These are phyloP conservation scores for Centropyge bicolor DNA, from an alignment of 2,797 vertebrate genomes.

Conservation along the genomic window DNA sequence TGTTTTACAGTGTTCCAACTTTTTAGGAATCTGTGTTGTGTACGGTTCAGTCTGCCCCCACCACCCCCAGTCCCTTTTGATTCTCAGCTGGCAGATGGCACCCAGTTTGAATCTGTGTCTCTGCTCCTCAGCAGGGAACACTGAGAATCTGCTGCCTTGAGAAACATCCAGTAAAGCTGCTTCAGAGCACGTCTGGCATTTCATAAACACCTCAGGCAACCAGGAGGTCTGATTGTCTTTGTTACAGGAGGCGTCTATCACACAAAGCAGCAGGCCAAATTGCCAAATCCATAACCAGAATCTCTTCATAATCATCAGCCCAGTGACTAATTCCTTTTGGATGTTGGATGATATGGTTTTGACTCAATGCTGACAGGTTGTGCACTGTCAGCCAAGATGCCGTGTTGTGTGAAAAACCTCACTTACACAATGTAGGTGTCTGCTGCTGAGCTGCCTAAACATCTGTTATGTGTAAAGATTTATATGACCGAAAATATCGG, in stretches of 20 bases:
- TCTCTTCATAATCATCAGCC: slow-evolving; percentile 11
- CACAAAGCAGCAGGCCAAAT: slow-evolving; percentile 26
- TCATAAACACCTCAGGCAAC: slow-evolving; percentile 40
- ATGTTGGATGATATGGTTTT: background rate
- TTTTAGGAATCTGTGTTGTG: no score
- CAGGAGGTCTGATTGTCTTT: slow-evolving; percentile 21
- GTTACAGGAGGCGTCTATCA: slow-evolving; percentile 25
- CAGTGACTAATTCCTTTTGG: background rate
- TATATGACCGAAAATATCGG: background rate
- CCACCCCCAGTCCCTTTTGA: background rate
- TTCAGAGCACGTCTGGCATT: slow-evolving; percentile 23
- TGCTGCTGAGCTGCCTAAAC: background rate
- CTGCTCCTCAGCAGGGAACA: slow-evolving; percentile 39
- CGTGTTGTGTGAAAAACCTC: slow-evolving; percentile 11
- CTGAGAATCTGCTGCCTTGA: slow-evolving; percentile 2
- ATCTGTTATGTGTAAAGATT: slow-evolving; percentile 5
- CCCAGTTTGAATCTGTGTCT: slow-evolving; percentile 41
- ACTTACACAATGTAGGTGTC: slow-evolving; percentile 17
- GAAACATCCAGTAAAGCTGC: slow-evolving; percentile 21
- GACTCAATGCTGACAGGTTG: slow-evolving; percentile 13
- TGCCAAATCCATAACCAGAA: slow-evolving; percentile 16
- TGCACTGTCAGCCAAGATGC: slow-evolving; percentile 3
- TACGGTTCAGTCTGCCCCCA: background rate
- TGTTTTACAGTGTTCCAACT: no score
- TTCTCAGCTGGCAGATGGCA: slow-evolving; percentile 62